phyloP scores from a whole-genome alignment of 2,113 vertebrate species.

The Aythya baeri region DNA sequence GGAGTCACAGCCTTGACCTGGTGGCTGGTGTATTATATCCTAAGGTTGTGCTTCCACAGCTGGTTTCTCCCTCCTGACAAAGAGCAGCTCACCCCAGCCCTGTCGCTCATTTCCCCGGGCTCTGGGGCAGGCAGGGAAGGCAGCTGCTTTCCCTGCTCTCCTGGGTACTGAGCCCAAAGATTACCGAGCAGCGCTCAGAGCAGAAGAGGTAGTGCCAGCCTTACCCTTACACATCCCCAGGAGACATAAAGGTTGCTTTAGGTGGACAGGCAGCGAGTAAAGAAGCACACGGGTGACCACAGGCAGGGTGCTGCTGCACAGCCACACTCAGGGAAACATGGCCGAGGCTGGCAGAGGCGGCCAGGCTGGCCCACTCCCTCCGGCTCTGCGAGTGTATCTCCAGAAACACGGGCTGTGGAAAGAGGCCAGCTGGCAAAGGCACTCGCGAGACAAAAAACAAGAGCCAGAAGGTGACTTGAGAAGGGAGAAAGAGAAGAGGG shows the following conservation, averaged over 20 bases:
- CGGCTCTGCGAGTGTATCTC: background rate
- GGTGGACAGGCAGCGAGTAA: background rate
- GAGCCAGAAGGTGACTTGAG: background rate
- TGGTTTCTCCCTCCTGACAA: background rate
- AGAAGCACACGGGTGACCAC: background rate
- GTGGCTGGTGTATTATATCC: background rate
- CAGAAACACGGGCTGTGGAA: background rate
- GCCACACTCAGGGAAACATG: background rate
- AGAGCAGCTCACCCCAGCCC: background rate
- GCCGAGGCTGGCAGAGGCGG: background rate
- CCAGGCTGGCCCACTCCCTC: background rate
- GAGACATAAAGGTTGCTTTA: background rate
- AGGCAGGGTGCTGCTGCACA: background rate
- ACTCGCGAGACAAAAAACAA: fast-evolving
- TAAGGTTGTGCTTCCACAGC: background rate
- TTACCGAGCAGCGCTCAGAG: background rate
- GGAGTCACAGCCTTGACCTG: background rate
- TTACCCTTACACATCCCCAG: background rate
- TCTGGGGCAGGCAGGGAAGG: background rate
- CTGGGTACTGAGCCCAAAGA: background rate
- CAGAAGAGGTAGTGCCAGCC: background rate
- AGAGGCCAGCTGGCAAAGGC: background rate
- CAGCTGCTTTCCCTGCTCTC: background rate
- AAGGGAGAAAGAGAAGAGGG: background rate
- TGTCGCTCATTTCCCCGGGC: background rate